phyloP scores from a whole-genome alignment of 1,140 invertebrate genomes.

The Pseudachorutes palmiensis region DNA sequence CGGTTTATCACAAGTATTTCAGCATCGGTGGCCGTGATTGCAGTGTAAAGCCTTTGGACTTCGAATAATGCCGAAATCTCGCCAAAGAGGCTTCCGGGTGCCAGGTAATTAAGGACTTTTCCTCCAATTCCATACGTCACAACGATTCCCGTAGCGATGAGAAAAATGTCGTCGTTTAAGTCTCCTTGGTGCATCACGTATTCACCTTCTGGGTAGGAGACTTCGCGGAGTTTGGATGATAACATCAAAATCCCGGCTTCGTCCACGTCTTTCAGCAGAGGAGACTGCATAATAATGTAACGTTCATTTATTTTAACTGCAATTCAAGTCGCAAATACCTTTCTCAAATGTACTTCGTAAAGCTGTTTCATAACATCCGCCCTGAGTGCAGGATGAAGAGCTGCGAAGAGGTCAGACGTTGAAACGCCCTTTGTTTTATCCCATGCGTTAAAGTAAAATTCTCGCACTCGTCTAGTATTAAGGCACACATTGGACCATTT shows the following conservation, averaged over 20 bases:
- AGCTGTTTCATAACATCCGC: conserved; percentile 31
- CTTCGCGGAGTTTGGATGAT: conserved; percentile 23
- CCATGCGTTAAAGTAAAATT: conserved; percentile 31
- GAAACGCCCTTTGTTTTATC: conserved; percentile 32
- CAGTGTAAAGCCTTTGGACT: conserved; percentile 25
- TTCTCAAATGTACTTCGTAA: conserved; percentile 25
- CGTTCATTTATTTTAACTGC: background rate
- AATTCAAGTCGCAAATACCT: too few relatives aligned
- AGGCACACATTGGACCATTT: too few relatives aligned
- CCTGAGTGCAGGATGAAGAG: conserved; percentile 29
- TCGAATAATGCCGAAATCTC: conserved; percentile 30
- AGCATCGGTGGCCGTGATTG: conserved; percentile 24
- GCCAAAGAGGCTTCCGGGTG: conserved; percentile 31
- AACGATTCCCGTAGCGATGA: conserved; percentile 28
- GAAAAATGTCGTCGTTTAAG: conserved; percentile 29
- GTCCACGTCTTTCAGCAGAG: conserved; percentile 24
- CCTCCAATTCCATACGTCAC: conserved; percentile 20
- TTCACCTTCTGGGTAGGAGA: conserved; percentile 32
- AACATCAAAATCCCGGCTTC: conserved; percentile 30
- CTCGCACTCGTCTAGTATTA: conserved; percentile 26
- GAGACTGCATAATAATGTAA: conserved; percentile 9
- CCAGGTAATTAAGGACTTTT: conserved; percentile 27
- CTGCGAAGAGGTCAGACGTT: conserved; percentile 23
- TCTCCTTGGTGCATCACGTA: conserved; percentile 32
- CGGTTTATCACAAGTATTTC: conserved; percentile 21